Evolutionary conservation across 2,797 vertebrate genomes (phyloP), one percentile per base, ranked within the genome.

Genomic region (Sphaeramia orbicularis): DNA sequence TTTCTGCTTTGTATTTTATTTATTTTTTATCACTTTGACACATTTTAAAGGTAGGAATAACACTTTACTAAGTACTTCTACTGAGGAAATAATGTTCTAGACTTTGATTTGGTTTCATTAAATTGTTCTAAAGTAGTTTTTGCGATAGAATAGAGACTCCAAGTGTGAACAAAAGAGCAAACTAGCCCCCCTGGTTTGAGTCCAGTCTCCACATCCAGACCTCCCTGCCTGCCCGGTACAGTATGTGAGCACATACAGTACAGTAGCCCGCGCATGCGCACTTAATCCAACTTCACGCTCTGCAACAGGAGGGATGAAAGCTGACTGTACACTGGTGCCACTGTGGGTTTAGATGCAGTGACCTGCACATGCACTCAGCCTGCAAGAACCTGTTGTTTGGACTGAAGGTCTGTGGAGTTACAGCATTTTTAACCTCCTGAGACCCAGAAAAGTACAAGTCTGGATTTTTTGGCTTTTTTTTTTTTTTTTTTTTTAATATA

Each of bases 331-430:
- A 81, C 76, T 88, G 74, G 80, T 71, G 24, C 71, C 12, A 68
- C 83, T 85, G 80, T 84, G 64, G 54, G 74, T 13, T 18, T 11
- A 21, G 72, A 81, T 74, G 76, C 70, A 65, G 60, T 88, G 83
- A 81, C 82, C 88, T 59, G 56, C 68, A 53, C 67, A 81, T 87
- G 83, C 78, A 83, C 86, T 32, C 71, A 0, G 37, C 1, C 36
- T 41, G 24, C 71, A 87, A 55, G 30, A 60, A 45, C 60, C 47
- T 74, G 59, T 19, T 72, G 53, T 61, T 76, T 67, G 58, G 75
- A 64, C 70, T 61, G 8, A 47, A 54, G 42, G 47, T 45, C 52
- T 24, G 35, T 21, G 27, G 78, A 61, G 73, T 75, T 53, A 56
- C 37, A 41, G 36, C 55, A 62, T 80, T 82, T n/a, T n/a, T n/a